Conservation (phyloP, 2,797 vertebrate genomes). For the Malacoctenus gilli region DNA sequence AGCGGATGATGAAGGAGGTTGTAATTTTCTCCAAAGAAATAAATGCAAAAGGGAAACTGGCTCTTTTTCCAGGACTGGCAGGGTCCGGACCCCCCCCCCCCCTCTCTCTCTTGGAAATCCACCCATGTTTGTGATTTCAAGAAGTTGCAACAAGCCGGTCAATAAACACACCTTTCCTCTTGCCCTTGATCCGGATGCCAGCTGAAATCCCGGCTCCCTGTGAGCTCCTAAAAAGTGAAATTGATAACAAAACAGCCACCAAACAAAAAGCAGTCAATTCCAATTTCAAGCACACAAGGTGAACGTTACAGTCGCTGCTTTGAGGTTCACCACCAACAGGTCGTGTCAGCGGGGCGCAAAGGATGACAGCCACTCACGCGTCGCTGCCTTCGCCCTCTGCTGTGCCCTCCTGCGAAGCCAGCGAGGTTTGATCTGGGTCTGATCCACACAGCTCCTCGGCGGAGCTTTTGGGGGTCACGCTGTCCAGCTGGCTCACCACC, state of each 20-base stretch:
- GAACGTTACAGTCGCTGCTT: constrained; percentile 17
- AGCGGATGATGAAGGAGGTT: too few relatives aligned
- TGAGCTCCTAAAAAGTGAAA: constrained; percentile 43
- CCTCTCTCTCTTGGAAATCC: too few relatives aligned
- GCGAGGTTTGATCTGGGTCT: constrained; percentile 55
- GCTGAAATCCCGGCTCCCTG: constrained; percentile 44
- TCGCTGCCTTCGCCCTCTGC: constrained; percentile 44
- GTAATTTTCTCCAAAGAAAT: too few relatives aligned
- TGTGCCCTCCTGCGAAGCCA: constrained; percentile 52
- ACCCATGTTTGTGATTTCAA: constrained; percentile 4
- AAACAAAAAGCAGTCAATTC: constrained; percentile 36
- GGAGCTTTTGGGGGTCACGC: constrained; percentile 50
- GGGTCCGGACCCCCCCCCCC: too few relatives aligned
- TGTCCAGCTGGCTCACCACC: constrained; percentile 78
- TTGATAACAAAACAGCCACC: constrained; percentile 20
- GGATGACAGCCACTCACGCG: constrained; percentile 68
- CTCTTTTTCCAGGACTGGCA: too few relatives aligned
- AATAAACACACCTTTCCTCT: constrained; percentile 71
- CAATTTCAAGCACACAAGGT: constrained; percentile 37
- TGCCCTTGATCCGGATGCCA: constrained; percentile 47
- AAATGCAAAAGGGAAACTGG: too few relatives aligned
- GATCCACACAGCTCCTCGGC: constrained; percentile 59
- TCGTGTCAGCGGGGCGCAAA: constrained; percentile 17
- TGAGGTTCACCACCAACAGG: constrained; percentile 17
- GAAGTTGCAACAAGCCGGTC: constrained; percentile 1